Percentiles rank a stretch among this genome's conserved stretches.
Conservation (phyloP, 2,888 invertebrate genomes). For the Deroplatys truncata region DNA sequence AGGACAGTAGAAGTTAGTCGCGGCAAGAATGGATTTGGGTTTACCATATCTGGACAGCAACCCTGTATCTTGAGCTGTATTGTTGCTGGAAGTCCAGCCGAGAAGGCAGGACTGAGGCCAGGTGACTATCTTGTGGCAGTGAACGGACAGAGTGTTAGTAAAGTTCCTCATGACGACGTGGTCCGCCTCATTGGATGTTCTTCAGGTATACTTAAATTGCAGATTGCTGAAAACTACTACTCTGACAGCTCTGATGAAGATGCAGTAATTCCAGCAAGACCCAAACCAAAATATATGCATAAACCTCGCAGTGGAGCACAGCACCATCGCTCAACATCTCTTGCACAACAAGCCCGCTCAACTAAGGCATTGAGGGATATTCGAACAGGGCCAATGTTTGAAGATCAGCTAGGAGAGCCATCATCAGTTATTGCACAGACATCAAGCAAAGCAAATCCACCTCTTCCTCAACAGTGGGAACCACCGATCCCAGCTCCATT, state of each 20-base stretch:
- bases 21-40: constrained; percentile 91
- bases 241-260: constrained; percentile 83
- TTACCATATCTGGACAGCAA: constrained; percentile 94
- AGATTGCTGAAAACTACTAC: constrained; percentile 82
- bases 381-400: constrained; percentile 50
- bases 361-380: constrained; percentile 52
- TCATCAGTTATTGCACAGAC: constrained; percentile 17
- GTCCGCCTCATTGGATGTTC: constrained; percentile 86
- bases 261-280: constrained; percentile 55
- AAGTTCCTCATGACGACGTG: constrained; percentile 88
- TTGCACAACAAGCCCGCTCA: constrained; percentile 43
- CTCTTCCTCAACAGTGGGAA: constrained; percentile 45
- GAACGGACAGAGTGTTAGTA: constrained; percentile 86
- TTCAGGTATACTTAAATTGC: constrained; percentile 74
- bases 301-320: constrained; percentile 41
- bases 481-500: constrained; percentile 43
- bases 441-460: constrained; percentile 33
- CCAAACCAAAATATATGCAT: constrained; percentile 57
- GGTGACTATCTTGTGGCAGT: constrained; percentile 92
- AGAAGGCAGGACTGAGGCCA: constrained; percentile 81
- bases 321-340: constrained; percentile 26
- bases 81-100: constrained; percentile 85
- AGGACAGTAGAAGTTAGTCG: constrained; percentile 80
- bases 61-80: constrained; percentile 94
- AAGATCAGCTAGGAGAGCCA: constrained; percentile 36